Percentiles rank a stretch among this genome's conserved stretches.
Evolutionary conservation across 2,888 invertebrate genomes (phyloP).

Genomic region (Lordiphosa fenestrarum): DNA sequence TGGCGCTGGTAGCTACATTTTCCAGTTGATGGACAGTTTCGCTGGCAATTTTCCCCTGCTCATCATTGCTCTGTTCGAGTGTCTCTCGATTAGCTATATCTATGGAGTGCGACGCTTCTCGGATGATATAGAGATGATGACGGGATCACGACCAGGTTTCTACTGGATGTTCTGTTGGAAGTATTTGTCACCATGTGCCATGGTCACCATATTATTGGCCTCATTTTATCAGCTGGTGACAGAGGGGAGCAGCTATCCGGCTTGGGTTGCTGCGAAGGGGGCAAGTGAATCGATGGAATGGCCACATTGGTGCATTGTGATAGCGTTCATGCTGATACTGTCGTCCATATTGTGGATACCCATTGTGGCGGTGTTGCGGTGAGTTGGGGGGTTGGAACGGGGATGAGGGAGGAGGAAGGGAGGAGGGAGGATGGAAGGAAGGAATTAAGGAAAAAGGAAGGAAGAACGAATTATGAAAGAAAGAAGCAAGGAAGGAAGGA

Average conservation of each 20-base stretch:
- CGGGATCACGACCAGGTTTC: constrained; percentile 91
- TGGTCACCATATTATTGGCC: constrained; percentile 91
- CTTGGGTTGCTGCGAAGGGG: constrained; percentile 89
- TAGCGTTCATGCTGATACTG: constrained; percentile 87
- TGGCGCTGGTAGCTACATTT: constrained; percentile 95
- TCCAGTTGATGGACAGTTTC: constrained; percentile 95
- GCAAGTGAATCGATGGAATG: constrained; percentile 89
- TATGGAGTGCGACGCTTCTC: constrained; percentile 95
- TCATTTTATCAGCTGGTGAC: constrained; percentile 90
- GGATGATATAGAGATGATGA: constrained; percentile 97
- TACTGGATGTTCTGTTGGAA: constrained; percentile 98
- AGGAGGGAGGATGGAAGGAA: too few relatives aligned
- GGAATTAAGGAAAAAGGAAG: too few relatives aligned
- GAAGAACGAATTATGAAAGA: too few relatives aligned
- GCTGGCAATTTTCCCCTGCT: constrained; percentile 95
- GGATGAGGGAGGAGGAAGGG: too few relatives aligned
- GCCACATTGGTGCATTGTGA: constrained; percentile 91
- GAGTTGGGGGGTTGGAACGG: constrained; percentile 24
- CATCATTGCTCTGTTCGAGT: constrained; percentile 96
- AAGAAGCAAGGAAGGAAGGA: too few relatives aligned
- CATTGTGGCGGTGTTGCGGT: constrained; percentile 90
- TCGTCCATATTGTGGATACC: constrained; percentile 95
- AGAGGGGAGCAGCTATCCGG: constrained; percentile 91
- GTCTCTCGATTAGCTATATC: constrained; percentile 94
- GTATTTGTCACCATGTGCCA: constrained; percentile 93